Percentiles rank a stretch among this genome's conserved stretches.
These are phyloP conservation scores for Zaprionus ornatus DNA, from an alignment of 1,140 invertebrate genomes.

Conservation along the genomic window DNA sequence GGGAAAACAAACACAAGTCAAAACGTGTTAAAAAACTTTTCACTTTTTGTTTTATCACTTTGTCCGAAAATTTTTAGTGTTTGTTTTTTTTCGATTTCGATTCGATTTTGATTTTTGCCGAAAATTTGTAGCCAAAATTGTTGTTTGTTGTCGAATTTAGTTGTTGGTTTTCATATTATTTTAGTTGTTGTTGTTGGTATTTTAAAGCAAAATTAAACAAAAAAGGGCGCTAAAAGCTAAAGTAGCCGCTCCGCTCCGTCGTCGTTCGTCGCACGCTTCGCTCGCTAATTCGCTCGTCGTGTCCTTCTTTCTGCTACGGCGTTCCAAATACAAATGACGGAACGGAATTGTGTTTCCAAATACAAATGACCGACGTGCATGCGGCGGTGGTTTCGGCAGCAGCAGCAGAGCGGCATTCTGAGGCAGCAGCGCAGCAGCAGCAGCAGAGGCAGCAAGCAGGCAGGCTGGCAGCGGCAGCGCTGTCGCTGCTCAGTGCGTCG, in stretches of 20 bases:
- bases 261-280: constrained; percentile 65
- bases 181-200: constrained; percentile 29
- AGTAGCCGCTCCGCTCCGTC: constrained; percentile 73
- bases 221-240: constrained; percentile 82
- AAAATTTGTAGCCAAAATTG: constrained; percentile 64
- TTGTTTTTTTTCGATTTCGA: constrained; percentile 38
- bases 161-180: constrained; percentile 8
- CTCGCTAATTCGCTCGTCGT: constrained; percentile 66
- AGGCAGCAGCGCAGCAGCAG: constrained; percentile 14
- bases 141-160: constrained; percentile 38
- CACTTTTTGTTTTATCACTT: constrained; percentile 15
- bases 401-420: constrained; percentile 4
- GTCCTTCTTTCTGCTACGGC: constrained; percentile 81
- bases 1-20: constrained; percentile 26
- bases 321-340: constrained; percentile 81
- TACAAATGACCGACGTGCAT: constrained; percentile 78
- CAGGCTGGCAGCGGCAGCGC: constrained; percentile 14
- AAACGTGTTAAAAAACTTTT: constrained; percentile 46
- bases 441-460: constrained; percentile 21
- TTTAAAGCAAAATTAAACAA: constrained; percentile 76
- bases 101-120: constrained; percentile 58
- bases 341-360: constrained; percentile 72
- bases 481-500: constrained; percentile 1
- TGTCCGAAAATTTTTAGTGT: constrained; percentile 59
- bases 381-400: constrained; percentile 38